Conservation (phyloP, 2,888 invertebrate species). For the Drosophila hamatofila region DNA sequence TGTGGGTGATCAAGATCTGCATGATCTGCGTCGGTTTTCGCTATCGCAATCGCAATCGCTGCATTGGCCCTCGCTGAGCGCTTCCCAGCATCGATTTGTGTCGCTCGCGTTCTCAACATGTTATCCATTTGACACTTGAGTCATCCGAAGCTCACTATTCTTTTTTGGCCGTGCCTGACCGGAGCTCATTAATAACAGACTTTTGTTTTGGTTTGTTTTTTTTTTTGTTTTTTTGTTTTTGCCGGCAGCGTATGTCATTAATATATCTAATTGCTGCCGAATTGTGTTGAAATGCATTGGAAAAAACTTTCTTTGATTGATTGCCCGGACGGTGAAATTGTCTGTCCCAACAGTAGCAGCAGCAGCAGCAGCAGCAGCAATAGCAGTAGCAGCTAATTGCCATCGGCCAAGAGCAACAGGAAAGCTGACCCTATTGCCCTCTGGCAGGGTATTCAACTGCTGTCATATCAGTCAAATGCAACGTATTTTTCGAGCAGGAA, state of each 20-base stretch:
- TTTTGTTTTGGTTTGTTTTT: too few relatives aligned
- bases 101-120: neutral
- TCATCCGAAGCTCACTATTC: neutral
- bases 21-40: constrained; percentile 26
- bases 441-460: constrained; percentile 13
- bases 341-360: neutral
- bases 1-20: constrained; percentile 53
- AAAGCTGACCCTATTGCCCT: constrained; percentile 8
- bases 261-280: constrained; percentile 20
- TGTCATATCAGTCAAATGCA: constrained; percentile 16
- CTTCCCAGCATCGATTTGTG: constrained; percentile 1
- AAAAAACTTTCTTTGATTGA: constrained; percentile 18
- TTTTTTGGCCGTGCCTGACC: neutral
- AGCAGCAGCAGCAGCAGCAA: neutral
- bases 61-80: constrained; percentile 49
- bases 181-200: constrained; percentile 20
- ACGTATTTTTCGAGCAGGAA: constrained; percentile 17
- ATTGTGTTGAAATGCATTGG: constrained; percentile 23
- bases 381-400: neutral
- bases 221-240: neutral
- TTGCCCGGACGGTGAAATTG: constrained; percentile 8
- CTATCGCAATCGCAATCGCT: constrained; percentile 14
- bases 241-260: constrained; percentile 24
- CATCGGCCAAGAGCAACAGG: neutral
- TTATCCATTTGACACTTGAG: constrained; percentile 1